Conservation (phyloP, 2,797 vertebrate genomes). For the Melanotaenia pygmaea region DNA sequence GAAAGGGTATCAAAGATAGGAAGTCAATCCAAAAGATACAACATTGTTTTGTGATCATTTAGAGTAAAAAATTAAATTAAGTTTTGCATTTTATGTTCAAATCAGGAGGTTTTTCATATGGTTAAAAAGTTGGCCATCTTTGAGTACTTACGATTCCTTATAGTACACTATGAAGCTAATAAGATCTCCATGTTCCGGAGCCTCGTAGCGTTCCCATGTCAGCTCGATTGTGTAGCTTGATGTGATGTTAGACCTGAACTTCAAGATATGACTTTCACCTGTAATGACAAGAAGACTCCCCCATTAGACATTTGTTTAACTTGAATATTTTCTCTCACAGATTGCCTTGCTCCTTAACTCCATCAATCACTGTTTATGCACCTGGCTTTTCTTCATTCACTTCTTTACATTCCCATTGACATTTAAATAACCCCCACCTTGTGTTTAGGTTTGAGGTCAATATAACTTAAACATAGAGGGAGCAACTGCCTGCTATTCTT, state of each 20-base stretch:
- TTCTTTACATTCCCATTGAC: background rate
- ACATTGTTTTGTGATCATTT: background rate
- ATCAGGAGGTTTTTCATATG: background rate
- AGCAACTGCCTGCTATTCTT: too few relatives aligned
- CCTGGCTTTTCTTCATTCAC: background rate
- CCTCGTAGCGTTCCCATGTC: conserved; percentile 92
- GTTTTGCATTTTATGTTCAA: background rate
- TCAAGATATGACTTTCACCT: conserved; percentile 94
- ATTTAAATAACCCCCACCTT: background rate
- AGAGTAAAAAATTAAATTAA: background rate
- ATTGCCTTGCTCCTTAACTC: background rate
- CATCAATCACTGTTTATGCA: background rate
- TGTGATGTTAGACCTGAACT: conserved; percentile 90
- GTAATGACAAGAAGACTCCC: conserved; percentile 40
- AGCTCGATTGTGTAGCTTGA: conserved; percentile 90
- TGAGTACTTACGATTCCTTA: conserved; percentile 94
- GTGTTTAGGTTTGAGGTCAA: background rate
- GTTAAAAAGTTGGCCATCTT: background rate
- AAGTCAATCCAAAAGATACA: background rate
- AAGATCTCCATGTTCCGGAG: conserved; percentile 89
- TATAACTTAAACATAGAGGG: background rate
- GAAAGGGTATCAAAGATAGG: background rate
- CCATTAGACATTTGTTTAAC: conserved; percentile 26
- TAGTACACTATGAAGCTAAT: conserved; percentile 98
- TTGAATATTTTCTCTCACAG: too few relatives aligned